These are phyloP conservation scores for Allobates femoralis DNA, from an alignment of 2,797 vertebrate genomes.

Conservation along the genomic window DNA sequence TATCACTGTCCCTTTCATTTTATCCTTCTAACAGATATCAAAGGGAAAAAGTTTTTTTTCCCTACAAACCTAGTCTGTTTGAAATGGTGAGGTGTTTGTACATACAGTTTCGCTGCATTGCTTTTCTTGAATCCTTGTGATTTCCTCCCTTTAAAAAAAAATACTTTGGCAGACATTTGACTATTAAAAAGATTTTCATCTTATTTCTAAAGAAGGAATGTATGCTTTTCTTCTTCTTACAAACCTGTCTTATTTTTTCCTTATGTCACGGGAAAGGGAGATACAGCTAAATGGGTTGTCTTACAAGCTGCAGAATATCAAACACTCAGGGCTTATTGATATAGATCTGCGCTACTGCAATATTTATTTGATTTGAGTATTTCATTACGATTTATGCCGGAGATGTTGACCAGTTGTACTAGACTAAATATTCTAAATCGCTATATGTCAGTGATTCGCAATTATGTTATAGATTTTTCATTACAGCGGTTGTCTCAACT, in stretches of 20 bases:
- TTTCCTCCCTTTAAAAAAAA: slow-evolving; percentile 62
- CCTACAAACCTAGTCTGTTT: slow-evolving; percentile 83
- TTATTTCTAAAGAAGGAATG: slow-evolving; percentile 62
- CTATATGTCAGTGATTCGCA: background rate
- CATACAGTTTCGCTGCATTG: slow-evolving; percentile 79
- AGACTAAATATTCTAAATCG: background rate
- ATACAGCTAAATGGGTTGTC: slow-evolving; percentile 46
- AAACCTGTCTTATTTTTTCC: slow-evolving; percentile 45
- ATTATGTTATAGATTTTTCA: background rate
- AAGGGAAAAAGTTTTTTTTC: slow-evolving; percentile 83
- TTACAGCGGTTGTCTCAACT: no score
- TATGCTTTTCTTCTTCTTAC: slow-evolving; percentile 57
- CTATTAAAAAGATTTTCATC: slow-evolving; percentile 63
- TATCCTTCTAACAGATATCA: slow-evolving; percentile 93
- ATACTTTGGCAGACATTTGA: slow-evolving; percentile 63
- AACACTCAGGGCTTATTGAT: slow-evolving; percentile 39
- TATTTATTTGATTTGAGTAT: slow-evolving; percentile 17
- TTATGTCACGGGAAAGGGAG: slow-evolving; percentile 34
- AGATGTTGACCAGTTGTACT: background rate
- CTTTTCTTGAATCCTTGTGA: slow-evolving; percentile 69
- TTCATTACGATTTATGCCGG: background rate
- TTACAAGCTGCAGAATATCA: slow-evolving; percentile 41
- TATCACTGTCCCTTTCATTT: slow-evolving; percentile 99
- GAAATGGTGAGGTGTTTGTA: slow-evolving; percentile 84
- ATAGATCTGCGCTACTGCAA: background rate